Percentiles rank a stretch among this genome's conserved stretches.
Evolutionary conservation across 2,888 invertebrate species (phyloP).

Genomic region (Ecliptopera silaceata): DNA sequence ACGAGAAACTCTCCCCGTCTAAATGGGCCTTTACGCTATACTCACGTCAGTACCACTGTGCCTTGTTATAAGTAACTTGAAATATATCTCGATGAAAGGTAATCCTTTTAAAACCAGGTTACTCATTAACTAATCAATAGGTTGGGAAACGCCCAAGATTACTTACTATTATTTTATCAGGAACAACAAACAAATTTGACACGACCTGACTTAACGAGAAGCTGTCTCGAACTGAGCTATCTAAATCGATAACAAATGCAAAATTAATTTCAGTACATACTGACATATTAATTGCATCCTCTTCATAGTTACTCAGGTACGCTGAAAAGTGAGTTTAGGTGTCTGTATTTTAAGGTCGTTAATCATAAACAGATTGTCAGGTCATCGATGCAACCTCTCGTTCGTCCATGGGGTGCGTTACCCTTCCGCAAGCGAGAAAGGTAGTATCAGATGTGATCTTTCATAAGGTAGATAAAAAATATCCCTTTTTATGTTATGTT

Average conservation of each 20-base stretch:
- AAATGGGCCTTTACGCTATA: too few relatives aligned
- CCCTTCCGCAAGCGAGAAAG: neutral
- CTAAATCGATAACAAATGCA: conserved; percentile 1
- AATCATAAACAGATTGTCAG: neutral
- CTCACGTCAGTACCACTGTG: too few relatives aligned
- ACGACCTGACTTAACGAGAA: neutral
- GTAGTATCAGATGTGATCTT: neutral
- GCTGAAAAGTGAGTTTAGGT: neutral
- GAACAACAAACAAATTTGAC: neutral
- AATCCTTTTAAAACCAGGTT: too few relatives aligned
- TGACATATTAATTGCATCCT: conserved; percentile 12
- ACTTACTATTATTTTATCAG: too few relatives aligned
- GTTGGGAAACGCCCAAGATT: too few relatives aligned
- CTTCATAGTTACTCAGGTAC: neutral
- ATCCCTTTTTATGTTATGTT: neutral
- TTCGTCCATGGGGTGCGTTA: neutral
- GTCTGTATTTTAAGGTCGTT: conserved; percentile 2
- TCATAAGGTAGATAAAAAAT: neutral
- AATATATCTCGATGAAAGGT: too few relatives aligned
- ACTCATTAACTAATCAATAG: too few relatives aligned
- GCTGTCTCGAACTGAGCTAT: neutral
- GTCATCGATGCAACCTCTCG: neutral
- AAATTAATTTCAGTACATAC: conserved; percentile 5
- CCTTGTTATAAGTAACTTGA: too few relatives aligned
- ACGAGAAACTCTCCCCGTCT: too few relatives aligned